phyloP scores from a whole-genome alignment of 2,888 invertebrate genomes.

The Sphinx pinastri region DNA sequence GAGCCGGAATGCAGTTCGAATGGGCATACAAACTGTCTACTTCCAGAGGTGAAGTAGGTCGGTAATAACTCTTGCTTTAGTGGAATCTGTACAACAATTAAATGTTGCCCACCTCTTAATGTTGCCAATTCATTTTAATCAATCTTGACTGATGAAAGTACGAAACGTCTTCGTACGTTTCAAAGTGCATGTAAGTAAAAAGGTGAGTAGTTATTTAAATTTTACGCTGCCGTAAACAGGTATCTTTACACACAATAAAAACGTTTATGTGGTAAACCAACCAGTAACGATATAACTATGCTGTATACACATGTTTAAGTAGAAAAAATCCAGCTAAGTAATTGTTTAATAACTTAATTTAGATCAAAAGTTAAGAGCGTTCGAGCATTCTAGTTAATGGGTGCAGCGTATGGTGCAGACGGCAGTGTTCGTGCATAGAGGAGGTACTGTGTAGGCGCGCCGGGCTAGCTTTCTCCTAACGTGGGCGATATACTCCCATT shows the following conservation, averaged over 20 bases:
- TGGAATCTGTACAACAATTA: neutral
- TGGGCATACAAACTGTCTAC: slow-evolving; percentile 1
- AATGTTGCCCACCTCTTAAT: neutral
- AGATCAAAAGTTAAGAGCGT: slow-evolving; percentile 22
- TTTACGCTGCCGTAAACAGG: neutral
- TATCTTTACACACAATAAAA: neutral
- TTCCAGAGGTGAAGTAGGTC: slow-evolving; percentile 2
- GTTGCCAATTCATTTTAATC: neutral
- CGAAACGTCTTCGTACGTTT: too few relatives aligned
- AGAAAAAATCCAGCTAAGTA: slow-evolving; percentile 1
- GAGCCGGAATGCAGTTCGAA: neutral
- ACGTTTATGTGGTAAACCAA: neutral
- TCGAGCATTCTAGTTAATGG: slow-evolving; percentile 32
- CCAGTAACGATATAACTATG: neutral
- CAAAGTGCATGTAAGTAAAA: neutral
- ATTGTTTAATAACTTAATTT: slow-evolving; percentile 24
- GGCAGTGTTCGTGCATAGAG: slow-evolving; percentile 6
- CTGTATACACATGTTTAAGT: neutral
- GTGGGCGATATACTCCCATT: slow-evolving; percentile 74
- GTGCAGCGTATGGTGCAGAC: slow-evolving; percentile 34
- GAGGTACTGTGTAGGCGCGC: slow-evolving; percentile 43
- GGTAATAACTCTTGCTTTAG: neutral
- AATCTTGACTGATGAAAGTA: too few relatives aligned
- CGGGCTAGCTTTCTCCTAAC: slow-evolving; percentile 68
- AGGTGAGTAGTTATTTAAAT: neutral